Evolutionary conservation across 2,888 invertebrate species (phyloP).

Genomic region (Drosophila trichaetosa): DNA sequence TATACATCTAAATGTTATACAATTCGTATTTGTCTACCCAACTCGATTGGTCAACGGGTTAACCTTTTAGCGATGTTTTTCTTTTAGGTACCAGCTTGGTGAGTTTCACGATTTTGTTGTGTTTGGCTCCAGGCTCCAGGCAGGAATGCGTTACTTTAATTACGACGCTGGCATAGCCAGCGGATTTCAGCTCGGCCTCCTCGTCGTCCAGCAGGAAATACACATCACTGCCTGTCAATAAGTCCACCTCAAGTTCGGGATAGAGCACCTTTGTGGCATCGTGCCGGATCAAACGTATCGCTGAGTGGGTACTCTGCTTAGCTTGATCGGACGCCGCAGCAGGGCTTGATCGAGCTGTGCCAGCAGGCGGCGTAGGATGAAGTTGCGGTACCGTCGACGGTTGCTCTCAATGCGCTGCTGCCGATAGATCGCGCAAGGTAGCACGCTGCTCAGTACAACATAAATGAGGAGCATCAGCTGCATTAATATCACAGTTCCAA

Average conservation of each 20-base stretch:
- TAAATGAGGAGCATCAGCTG: conserved; percentile 47
- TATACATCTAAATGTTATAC: conserved; percentile 42
- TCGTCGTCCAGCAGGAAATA: conserved; percentile 53
- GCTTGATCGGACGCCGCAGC: conserved; percentile 4
- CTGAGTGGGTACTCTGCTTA: conserved; percentile 17
- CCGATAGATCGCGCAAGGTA: conserved; percentile 24
- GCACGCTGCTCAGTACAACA: conserved; percentile 26
- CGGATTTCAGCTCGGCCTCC: conserved; percentile 28
- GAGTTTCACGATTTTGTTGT: conserved; percentile 12
- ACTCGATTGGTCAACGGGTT: background rate
- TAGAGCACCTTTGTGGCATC: conserved; percentile 52
- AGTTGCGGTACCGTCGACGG: conserved; percentile 46
- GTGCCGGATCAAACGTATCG: conserved; percentile 49
- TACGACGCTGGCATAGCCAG: conserved; percentile 40
- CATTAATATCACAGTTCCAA: conserved; percentile 32
- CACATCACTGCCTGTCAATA: conserved; percentile 26
- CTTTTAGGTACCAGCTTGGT: background rate
- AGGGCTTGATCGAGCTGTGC: conserved; percentile 45
- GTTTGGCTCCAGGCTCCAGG: conserved; percentile 20
- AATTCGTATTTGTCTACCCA: background rate
- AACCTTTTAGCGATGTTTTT: background rate
- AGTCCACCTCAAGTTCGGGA: conserved; percentile 34
- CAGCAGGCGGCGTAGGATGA: conserved; percentile 57
- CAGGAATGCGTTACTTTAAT: conserved; percentile 49
- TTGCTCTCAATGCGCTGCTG: conserved; percentile 28